Conservation (phyloP, 2,113 vertebrate genomes). For the Cavia aperea region DNA sequence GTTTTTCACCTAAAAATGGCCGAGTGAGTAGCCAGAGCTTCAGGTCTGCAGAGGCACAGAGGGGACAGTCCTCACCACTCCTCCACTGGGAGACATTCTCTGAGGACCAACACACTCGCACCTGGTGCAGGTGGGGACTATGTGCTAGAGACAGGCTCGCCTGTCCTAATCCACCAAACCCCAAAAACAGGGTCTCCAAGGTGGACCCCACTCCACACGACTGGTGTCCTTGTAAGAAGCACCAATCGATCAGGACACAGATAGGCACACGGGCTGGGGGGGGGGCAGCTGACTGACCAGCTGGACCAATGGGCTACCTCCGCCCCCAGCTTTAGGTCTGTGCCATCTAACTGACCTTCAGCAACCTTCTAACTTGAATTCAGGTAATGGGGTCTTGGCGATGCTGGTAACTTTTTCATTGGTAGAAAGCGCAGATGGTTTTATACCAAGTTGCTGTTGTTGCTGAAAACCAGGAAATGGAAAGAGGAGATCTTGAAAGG, state of each 20-base stretch:
- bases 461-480: not conserved
- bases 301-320: accelerated
- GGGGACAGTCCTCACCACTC: accelerated
- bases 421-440: not conserved
- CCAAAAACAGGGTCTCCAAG: not conserved
- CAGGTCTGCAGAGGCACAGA: not conserved
- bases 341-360: accelerated
- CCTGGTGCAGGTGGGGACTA: not conserved
- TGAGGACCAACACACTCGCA: accelerated
- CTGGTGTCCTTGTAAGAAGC: not conserved
- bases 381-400: not conserved
- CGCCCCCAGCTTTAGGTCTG: not conserved
- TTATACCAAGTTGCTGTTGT: accelerated
- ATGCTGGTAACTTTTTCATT: no score
- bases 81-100: not conserved
- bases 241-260: not conserved
- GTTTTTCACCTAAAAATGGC: not conserved
- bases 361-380: not conserved
- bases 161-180: not conserved
- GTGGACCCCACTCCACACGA: accelerated
- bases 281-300: accelerated
- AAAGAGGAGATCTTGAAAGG: not conserved
- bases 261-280: not conserved
- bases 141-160: not conserved
- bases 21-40: no score